Conservation (phyloP, 64 coral and sea anemone species). For the Catalaphyllia jardinei region DNA sequence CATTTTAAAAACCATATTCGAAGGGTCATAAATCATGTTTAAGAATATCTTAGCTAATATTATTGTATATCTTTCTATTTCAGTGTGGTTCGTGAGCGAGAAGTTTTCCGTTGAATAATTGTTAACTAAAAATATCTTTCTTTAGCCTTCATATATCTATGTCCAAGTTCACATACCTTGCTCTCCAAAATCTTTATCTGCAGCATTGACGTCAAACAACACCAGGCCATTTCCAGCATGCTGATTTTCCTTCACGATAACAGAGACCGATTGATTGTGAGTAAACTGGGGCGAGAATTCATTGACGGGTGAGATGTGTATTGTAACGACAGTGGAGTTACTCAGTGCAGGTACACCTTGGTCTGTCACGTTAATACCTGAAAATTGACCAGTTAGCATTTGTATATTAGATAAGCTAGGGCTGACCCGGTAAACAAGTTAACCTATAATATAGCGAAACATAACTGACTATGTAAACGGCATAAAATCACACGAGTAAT, state of each 20-base stretch:
- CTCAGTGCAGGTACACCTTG: conserved; percentile 22
- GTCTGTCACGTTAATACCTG: conserved; percentile 52
- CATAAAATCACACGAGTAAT: too few species aligned
- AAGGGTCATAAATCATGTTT: too few species aligned
- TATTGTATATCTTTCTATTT: too few species aligned
- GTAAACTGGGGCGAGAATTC: conserved; percentile 68
- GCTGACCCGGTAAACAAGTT: too few species aligned
- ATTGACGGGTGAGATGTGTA: conserved; percentile 56
- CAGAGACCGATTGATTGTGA: not conserved
- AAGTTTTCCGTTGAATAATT: too few species aligned
- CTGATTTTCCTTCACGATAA: conserved; percentile 57
- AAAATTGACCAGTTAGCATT: not conserved
- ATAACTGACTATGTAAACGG: not conserved
- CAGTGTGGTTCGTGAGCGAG: too few species aligned
- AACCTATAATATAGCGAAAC: not conserved
- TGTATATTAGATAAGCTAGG: too few species aligned
- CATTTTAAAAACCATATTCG: too few species aligned
- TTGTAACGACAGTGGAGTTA: conserved; percentile 54
- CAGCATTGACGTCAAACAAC: conserved; percentile 65
- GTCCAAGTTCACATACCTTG: conserved; percentile 44
- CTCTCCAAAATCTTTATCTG: conserved; percentile 50
- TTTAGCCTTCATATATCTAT: not conserved
- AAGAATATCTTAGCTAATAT: too few species aligned
- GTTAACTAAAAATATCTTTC: not conserved
- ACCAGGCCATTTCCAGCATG: conserved; percentile 41